These are phyloP conservation scores for Leuciscus idus DNA, from an alignment of 2,113 vertebrate genomes.

Conservation along the genomic window DNA sequence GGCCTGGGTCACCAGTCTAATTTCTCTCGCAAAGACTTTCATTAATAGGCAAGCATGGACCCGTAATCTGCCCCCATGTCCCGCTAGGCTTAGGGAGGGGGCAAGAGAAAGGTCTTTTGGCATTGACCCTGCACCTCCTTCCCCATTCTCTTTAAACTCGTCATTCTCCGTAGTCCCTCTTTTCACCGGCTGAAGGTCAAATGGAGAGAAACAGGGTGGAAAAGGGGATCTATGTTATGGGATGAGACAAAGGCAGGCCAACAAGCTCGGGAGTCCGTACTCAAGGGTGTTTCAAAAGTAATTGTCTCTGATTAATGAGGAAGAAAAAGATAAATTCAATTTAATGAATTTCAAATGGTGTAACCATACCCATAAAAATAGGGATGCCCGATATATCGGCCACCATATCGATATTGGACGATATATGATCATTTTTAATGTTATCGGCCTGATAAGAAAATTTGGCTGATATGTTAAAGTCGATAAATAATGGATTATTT, in stretches of 20 bases:
- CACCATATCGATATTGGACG: too few relatives aligned
- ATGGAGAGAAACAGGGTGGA: constrained; percentile 27
- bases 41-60: constrained; percentile 57
- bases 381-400: too few relatives aligned
- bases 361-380: too few relatives aligned
- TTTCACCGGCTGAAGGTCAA: constrained; percentile 48
- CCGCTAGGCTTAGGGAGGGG: constrained; percentile 39
- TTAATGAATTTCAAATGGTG: neutral
- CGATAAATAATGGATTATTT: too few relatives aligned
- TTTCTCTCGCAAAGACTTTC: constrained; percentile 61
- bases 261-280: neutral
- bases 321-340: too few relatives aligned
- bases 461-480: too few relatives aligned
- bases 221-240: constrained; percentile 35
- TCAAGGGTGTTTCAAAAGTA: neutral
- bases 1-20: constrained; percentile 60
- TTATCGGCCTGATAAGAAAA: too few relatives aligned
- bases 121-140: constrained; percentile 52
- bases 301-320: neutral
- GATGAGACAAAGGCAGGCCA: constrained; percentile 30
- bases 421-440: too few relatives aligned
- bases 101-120: constrained; percentile 35
- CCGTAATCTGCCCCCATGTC: constrained; percentile 49
- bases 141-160: constrained; percentile 59
- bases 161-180: constrained; percentile 37